Conservation (phyloP, 2,888 invertebrate genomes). For the Acronicta aceris region DNA sequence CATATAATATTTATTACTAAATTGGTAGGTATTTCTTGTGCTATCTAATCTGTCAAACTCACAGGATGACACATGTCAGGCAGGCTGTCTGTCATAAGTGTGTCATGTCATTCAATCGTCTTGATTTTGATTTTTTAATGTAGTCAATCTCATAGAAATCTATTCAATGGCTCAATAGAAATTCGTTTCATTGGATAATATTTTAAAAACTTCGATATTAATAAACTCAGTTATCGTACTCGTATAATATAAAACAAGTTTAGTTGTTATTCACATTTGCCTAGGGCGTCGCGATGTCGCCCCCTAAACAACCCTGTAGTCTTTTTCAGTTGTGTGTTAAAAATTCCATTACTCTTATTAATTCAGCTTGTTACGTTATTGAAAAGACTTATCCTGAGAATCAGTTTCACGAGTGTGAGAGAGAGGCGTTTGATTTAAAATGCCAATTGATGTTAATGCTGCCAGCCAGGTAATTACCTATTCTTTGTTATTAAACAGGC, state of each 20-base stretch:
- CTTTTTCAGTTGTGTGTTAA: constrained; percentile 80
- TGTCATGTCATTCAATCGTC: neutral
- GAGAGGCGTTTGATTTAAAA: constrained; percentile 74
- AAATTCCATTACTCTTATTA: constrained; percentile 80
- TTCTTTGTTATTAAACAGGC: constrained; percentile 19
- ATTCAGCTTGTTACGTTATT: constrained; percentile 82
- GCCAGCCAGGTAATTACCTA: constrained; percentile 77
- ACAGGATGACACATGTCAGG: too few species aligned
- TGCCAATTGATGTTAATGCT: constrained; percentile 77
- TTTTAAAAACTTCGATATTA: constrained; percentile 17
- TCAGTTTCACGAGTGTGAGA: constrained; percentile 76
- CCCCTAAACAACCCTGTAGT: constrained; percentile 81
- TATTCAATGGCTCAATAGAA: constrained; percentile 27
- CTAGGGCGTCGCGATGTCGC: constrained; percentile 74
- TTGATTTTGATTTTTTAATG: too few species aligned
- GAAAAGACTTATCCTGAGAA: constrained; percentile 80
- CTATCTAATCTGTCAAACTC: too few species aligned
- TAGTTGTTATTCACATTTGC: constrained; percentile 19
- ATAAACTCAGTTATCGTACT: constrained; percentile 16
- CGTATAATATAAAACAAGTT: constrained; percentile 17
- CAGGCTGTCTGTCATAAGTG: too few species aligned
- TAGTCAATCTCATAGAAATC: constrained; percentile 5
- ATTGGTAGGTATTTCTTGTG: too few species aligned
- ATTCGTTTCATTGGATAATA: constrained; percentile 28
- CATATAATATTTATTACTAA: too few species aligned